A percentile compares a stretch with the other conserved stretches of the same genome.
These are phyloP conservation scores for Sebastolobus altivelis DNA, from an alignment of 2,797 vertebrate genomes.

Conservation along the genomic window DNA sequence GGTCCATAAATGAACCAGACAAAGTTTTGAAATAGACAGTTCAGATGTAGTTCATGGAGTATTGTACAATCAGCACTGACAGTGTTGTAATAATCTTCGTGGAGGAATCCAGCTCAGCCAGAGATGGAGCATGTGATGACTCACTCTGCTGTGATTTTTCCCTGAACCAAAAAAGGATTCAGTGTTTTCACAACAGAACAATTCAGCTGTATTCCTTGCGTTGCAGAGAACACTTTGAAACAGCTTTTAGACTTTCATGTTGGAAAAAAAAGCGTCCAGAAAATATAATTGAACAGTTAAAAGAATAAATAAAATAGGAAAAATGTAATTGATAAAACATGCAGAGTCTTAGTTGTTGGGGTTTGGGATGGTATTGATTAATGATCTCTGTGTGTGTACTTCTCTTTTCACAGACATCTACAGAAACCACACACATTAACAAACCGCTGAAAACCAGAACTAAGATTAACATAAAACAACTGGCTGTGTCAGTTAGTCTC, in stretches of 20 bases:
- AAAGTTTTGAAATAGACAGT: not conserved
- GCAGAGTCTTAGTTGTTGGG: not conserved
- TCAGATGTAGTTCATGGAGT: not conserved
- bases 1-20: not conserved
- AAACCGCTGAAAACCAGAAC: not conserved
- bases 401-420: not conserved
- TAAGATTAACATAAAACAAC: no score
- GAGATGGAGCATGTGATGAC: not conserved
- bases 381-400: not conserved
- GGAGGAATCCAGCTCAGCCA: not conserved
- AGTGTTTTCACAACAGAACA: not conserved
- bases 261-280: not conserved
- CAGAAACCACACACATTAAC: not conserved
- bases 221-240: not conserved
- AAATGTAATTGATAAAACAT: not conserved
- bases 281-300: not conserved
- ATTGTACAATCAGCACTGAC: not conserved
- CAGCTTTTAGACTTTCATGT: not conserved
- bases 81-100: not conserved
- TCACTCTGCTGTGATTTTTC: constrained; percentile 20
- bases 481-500: not conserved
- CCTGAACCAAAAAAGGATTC: not conserved
- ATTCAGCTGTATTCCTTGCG: not conserved
- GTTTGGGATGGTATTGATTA: not conserved
- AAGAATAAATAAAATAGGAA: not conserved